phyloP scores from a whole-genome alignment of 2,888 invertebrate genomes.

The Pediacus dermestoides region DNA sequence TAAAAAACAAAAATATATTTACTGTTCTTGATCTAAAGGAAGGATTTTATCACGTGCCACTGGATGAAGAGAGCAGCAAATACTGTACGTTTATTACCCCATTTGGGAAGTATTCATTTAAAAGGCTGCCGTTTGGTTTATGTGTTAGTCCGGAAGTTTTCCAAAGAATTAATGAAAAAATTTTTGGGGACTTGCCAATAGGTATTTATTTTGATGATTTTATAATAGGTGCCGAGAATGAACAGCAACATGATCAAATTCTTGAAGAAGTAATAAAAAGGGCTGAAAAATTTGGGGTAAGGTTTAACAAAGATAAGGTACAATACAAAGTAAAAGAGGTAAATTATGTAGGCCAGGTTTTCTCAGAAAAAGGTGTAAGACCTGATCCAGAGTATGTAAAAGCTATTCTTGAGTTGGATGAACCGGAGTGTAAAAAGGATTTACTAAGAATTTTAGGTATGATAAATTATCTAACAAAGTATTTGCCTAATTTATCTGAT shows the following conservation, averaged over 20 bases:
- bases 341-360: conserved; percentile 29
- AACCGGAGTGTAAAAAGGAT: conserved; percentile 29
- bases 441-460: conserved; percentile 32
- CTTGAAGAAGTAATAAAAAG: conserved; percentile 23
- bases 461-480: conserved; percentile 29
- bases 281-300: conserved; percentile 24
- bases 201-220: conserved; percentile 35
- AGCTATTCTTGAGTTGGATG: conserved; percentile 19
- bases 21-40: conserved; percentile 28
- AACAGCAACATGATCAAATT: conserved; percentile 23
- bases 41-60: conserved; percentile 26
- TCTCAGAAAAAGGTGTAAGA: conserved; percentile 20
- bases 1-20: conserved; percentile 26
- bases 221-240: conserved; percentile 3
- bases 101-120: conserved; percentile 23
- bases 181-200: conserved; percentile 24
- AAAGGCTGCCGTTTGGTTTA: conserved; percentile 23
- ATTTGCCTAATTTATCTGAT: conserved; percentile 23
- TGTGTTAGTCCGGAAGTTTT: conserved; percentile 24
- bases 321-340: conserved; percentile 27
- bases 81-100: conserved; percentile 26
- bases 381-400: conserved; percentile 23
- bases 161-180: conserved; percentile 23
- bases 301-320: conserved; percentile 29
- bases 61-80: conserved; percentile 19